Evolutionary conservation across 1,140 invertebrate genomes (phyloP).

Genomic region (Oryzaephilus surinamensis): DNA sequence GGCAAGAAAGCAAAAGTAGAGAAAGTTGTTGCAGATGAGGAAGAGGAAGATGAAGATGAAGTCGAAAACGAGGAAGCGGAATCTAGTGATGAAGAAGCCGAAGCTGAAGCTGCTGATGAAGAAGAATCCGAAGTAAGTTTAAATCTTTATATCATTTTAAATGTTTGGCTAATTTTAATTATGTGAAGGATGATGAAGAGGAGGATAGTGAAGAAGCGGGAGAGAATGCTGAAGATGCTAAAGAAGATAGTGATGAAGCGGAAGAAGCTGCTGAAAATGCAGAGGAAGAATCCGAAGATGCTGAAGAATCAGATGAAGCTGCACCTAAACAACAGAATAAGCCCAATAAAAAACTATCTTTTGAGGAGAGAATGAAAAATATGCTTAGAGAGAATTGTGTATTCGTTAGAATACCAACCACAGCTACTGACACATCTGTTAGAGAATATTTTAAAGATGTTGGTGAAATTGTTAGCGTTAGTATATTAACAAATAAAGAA

Average conservation of each 20-base stretch:
- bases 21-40: constrained; percentile 7
- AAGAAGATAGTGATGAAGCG: constrained; percentile 15
- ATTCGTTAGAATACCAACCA: too few relatives aligned
- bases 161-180: constrained; percentile 9
- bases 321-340: too few relatives aligned
- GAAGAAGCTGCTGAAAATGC: constrained; percentile 18
- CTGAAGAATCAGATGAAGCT: constrained; percentile 16
- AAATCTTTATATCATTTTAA: constrained; percentile 1
- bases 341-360: too few relatives aligned
- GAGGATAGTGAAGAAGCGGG: constrained; percentile 15
- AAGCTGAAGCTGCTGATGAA: constrained; percentile 12
- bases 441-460: constrained; percentile 41
- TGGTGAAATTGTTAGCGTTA: constrained; percentile 33
- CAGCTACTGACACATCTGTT: too few relatives aligned
- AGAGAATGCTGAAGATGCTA: constrained; percentile 18
- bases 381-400: too few relatives aligned
- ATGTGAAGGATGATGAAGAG: constrained; percentile 18
- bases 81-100: constrained; percentile 9
- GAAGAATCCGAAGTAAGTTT: too few relatives aligned
- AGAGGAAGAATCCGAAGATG: constrained; percentile 18
- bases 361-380: too few relatives aligned
- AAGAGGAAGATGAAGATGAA: constrained; percentile 11
- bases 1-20: constrained; percentile 5
- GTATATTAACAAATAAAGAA: constrained; percentile 34
- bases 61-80: constrained; percentile 13